Evolutionary conservation across 2,888 invertebrate genomes (phyloP), one percentile per base, ranked within the genome.

Genomic region (Pasiphila rectangulata): DNA sequence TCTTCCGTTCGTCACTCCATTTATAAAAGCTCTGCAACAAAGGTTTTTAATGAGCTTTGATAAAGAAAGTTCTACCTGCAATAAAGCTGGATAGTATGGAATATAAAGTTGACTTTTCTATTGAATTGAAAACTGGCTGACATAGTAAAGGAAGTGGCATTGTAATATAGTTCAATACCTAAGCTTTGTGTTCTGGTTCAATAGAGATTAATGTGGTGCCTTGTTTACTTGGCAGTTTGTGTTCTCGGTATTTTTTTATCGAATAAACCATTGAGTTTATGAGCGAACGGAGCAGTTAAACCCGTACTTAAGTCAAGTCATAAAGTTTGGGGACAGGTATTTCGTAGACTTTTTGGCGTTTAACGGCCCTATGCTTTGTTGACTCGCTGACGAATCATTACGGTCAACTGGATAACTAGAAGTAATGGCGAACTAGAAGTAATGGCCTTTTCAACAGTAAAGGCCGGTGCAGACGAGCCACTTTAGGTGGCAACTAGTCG

Each of bases 1-100:
- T 47, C 98, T 93, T 36, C 98, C 97, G 78, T 95, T 95, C 32
- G 95, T 96, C 27, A 97, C 96, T 50, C 97, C 97, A 72, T 96
- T 96, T 80, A 96, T 96, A 81, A 97, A 97, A 51, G 97, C 97
- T 70, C 96, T 91, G 80, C 50, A 86, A 87, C 72, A 79, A 80
- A 77, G 70, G 55, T 64, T 77, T 76, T 79, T 81, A 81, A 82
- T 81, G 79, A 82, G 78, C 75, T 76, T 64, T 68, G 67, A 63
- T 63, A 24, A 46, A 48, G 38, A 35, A 46, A 42, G 17, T 32
- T 48, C 35, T 45, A 35, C 39, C 30, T 48, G 24, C 30, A 40
- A 40, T 44, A 48, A 34, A 30, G 34, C 15, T 27, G 30, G 13
- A 40, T 25, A 15, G 41, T 30, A 12, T 10, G 13, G 12, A 43